phyloP scores from a whole-genome alignment of 2,888 invertebrate species.

The Melinaea menophilus region DNA sequence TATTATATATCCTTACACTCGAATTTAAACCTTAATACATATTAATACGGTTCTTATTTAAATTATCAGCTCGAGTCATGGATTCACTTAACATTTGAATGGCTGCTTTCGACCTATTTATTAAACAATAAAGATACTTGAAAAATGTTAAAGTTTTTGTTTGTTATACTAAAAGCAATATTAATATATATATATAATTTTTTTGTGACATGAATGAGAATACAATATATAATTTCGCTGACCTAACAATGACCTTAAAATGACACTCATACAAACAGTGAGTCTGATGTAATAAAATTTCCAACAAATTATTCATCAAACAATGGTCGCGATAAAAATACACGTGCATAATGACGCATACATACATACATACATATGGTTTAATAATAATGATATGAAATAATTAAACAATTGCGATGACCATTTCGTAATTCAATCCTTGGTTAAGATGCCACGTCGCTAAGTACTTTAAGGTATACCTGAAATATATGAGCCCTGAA shows the following conservation, averaged over 20 bases:
- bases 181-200: too few species aligned
- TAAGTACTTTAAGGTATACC: not conserved
- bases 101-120: constrained; percentile 43
- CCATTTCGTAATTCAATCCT: not conserved
- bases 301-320: too few species aligned
- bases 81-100: constrained; percentile 31
- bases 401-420: not conserved
- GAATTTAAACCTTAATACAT: constrained; percentile 6
- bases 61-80: not conserved
- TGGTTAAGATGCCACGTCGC: not conserved
- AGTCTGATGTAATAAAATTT: too few species aligned
- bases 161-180: not conserved
- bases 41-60: not conserved
- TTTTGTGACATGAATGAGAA: too few species aligned
- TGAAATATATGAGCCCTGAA: not conserved
- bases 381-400: not conserved
- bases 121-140: constrained; percentile 43
- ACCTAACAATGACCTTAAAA: too few species aligned
- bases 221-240: too few species aligned
- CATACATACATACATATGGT: not conserved
- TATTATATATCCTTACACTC: not conserved
- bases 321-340: too few species aligned
- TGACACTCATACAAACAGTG: too few species aligned
- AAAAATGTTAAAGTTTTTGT: constrained; percentile 24
- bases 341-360: too few species aligned